phyloP scores from a whole-genome alignment of 2,888 invertebrate species.

The Polylopha cassiicola region DNA sequence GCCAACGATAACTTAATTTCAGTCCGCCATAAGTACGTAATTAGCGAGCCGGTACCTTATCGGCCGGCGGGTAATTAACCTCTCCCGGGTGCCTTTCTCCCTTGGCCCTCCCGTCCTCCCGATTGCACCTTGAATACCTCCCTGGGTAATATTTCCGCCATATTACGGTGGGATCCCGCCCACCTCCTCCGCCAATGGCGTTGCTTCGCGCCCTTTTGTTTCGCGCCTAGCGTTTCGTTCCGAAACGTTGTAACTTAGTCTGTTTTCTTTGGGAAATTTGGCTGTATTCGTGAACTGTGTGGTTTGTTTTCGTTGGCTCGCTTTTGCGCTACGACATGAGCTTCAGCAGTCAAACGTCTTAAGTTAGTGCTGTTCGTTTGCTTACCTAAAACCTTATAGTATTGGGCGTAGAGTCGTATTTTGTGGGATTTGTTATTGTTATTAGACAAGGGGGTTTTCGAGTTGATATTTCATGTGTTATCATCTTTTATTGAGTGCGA shows the following conservation, averaged over 20 bases:
- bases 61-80: conserved; percentile 76
- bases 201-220: conserved; percentile 75
- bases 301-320: conserved; percentile 69
- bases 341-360: conserved; percentile 40
- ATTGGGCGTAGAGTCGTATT: conserved; percentile 28
- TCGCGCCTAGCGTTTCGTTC: conserved; percentile 62
- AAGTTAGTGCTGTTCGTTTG: conserved; percentile 28
- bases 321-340: conserved; percentile 61
- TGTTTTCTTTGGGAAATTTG: conserved; percentile 70
- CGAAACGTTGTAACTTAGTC: conserved; percentile 70
- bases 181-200: conserved; percentile 73
- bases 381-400: conserved; percentile 31
- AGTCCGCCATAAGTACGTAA: conserved; percentile 77
- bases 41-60: conserved; percentile 77
- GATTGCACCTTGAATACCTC: conserved; percentile 70
- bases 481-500: conserved; percentile 78
- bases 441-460: conserved; percentile 57
- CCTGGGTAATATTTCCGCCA: conserved; percentile 75
- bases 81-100: conserved; percentile 49
- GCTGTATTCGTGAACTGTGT: conserved; percentile 63
- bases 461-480: conserved; percentile 77
- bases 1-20: conserved; percentile 77
- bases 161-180: conserved; percentile 73
- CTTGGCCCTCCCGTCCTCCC: conserved; percentile 43
- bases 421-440: conserved; percentile 4